phyloP scores from a whole-genome alignment of 2,888 invertebrate species.

The Ormyrus labotus region DNA sequence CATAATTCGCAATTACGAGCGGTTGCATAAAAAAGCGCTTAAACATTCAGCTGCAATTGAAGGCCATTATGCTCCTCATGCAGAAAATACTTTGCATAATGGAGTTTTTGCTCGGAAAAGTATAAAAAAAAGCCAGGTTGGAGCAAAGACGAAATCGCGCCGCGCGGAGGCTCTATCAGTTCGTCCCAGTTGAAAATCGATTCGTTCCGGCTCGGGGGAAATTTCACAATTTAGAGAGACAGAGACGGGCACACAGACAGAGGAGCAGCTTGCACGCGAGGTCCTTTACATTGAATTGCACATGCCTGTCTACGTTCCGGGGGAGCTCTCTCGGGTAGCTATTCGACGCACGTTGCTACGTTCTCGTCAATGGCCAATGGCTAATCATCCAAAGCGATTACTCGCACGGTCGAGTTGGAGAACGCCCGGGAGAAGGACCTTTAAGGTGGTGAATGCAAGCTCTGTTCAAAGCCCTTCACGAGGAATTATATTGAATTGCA shows the following conservation, averaged over 20 bases:
- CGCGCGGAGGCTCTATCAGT: no score
- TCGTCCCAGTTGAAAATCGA: constrained; percentile 56
- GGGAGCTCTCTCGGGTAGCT: constrained; percentile 29
- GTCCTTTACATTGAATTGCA: constrained; percentile 55
- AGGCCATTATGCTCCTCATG: no score
- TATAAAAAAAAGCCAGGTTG: no score
- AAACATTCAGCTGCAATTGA: no score
- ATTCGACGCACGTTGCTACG: constrained; percentile 54
- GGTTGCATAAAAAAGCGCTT: no score
- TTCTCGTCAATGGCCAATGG: constrained; percentile 55
- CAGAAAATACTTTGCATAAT: no score
- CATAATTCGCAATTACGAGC: no score
- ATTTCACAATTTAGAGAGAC: constrained; percentile 43
- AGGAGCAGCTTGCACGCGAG: not conserved
- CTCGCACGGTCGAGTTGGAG: constrained; percentile 56
- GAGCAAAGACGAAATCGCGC: no score
- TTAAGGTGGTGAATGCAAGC: constrained; percentile 40
- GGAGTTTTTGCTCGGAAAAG: no score
- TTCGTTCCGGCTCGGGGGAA: constrained; percentile 40
- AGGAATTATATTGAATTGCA: constrained; percentile 49
- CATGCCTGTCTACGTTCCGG: constrained; percentile 47
- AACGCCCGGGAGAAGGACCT: constrained; percentile 31
- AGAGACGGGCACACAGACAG: constrained; percentile 19
- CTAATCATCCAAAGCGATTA: constrained; percentile 59
- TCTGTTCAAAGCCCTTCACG: constrained; percentile 36